A percentile compares a stretch with the other conserved stretches of the same genome.
Conservation (phyloP, 2,113 vertebrate genomes). For the Eulemur macaco region DNA sequence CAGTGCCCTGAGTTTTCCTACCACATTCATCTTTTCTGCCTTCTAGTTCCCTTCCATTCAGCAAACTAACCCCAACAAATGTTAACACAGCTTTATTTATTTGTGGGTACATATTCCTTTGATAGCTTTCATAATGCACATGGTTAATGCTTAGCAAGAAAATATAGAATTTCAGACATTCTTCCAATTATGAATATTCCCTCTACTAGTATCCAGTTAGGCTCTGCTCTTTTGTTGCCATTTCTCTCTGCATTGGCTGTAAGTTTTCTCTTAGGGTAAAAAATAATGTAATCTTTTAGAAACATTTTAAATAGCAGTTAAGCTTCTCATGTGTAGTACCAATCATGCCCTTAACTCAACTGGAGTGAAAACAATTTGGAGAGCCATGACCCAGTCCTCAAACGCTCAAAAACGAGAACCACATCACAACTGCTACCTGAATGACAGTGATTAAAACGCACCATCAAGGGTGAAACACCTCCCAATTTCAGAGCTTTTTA, state of each 20-base stretch:
- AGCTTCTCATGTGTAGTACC: background rate
- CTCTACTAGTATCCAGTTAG: background rate
- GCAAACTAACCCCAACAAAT: background rate
- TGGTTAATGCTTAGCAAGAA: constrained; percentile 48
- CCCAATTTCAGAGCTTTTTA: background rate
- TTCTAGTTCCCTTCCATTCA: background rate
- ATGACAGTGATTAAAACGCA: background rate
- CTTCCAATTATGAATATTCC: background rate
- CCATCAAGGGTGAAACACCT: background rate
- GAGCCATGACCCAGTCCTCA: background rate
- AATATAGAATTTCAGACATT: background rate
- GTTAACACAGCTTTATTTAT: background rate
- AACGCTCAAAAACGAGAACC: background rate
- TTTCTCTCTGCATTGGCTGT: constrained; percentile 19
- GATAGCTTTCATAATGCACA: background rate
- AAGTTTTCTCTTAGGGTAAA: constrained; percentile 11
- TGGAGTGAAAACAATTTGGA: background rate
- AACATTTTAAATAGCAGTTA: constrained; percentile 1
- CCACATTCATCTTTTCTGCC: background rate
- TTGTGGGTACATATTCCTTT: background rate
- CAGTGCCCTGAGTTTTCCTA: background rate
- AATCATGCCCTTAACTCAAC: background rate
- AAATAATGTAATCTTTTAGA: background rate
- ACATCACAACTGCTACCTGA: background rate
- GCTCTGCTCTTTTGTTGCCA: background rate